Conservation (phyloP, 2,113 vertebrate genomes). For the Nyctibius bracteatus region DNA sequence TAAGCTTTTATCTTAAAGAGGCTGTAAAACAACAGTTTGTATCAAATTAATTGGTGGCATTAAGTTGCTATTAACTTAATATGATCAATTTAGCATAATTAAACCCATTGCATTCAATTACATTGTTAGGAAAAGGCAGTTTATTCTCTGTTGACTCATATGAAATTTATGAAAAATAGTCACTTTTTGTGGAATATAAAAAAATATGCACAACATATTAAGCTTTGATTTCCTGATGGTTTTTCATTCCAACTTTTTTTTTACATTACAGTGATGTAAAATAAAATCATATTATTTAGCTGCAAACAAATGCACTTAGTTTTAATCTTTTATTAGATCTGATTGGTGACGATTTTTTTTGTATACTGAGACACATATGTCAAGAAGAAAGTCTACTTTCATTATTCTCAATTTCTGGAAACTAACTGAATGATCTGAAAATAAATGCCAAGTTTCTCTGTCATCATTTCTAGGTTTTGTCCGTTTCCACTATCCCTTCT, state of each 20-base stretch:
- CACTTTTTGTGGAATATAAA: not conserved
- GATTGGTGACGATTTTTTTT: not conserved
- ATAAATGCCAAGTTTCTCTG: not conserved
- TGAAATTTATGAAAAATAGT: not conserved
- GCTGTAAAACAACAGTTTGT: slow-evolving; percentile 23
- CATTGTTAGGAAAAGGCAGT: not conserved
- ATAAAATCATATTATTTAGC: not conserved
- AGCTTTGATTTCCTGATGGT: not conserved
- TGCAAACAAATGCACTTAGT: not conserved
- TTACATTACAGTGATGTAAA: not conserved
- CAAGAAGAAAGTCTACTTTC: not conserved
- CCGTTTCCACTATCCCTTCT: not conserved
- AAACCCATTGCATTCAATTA: not conserved
- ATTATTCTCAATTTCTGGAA: not conserved
- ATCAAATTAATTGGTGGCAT: slow-evolving; percentile 26
- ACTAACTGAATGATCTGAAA: not conserved
- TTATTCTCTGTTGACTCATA: not conserved
- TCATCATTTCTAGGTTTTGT: not conserved
- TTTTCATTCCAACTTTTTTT: not conserved
- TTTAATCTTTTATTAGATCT: not conserved
- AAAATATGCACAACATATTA: not conserved
- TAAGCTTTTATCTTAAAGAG: slow-evolving; percentile 28
- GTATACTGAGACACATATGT: not conserved
- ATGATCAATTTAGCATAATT: slow-evolving; percentile 45
- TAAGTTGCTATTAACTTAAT: slow-evolving; percentile 40